Conservation (phyloP, 2,113 vertebrate genomes). For the Ptyas mucosa region DNA sequence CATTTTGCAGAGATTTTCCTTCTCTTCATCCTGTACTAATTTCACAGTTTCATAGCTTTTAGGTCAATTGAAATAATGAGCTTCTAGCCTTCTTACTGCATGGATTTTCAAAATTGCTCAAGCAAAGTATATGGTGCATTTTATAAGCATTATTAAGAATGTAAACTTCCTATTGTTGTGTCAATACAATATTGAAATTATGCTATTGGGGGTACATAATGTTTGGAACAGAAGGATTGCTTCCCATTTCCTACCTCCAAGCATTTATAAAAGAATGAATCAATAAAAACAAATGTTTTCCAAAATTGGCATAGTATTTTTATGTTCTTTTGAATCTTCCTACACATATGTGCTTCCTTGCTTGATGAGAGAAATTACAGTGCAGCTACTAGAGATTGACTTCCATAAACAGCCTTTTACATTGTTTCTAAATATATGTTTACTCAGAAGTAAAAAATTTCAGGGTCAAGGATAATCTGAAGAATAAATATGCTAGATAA, state of each 20-base stretch:
- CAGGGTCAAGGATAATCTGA: background rate
- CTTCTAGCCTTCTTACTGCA: constrained; percentile 1
- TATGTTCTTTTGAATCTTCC: constrained; percentile 4
- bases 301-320: constrained; percentile 16
- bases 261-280: constrained; percentile 24
- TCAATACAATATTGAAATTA: constrained; percentile 32
- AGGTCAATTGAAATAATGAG: constrained; percentile 4
- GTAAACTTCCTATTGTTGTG: constrained; percentile 42
- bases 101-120: constrained; percentile 42
- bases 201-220: constrained; percentile 19
- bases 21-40: background rate
- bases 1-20: background rate
- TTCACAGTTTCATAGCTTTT: background rate
- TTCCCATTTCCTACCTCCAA: background rate
- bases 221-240: constrained; percentile 27
- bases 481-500: background rate
- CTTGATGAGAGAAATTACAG: constrained; percentile 29
- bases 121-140: constrained; percentile 35
- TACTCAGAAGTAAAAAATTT: background rate
- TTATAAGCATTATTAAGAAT: constrained; percentile 54
- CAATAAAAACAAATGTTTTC: constrained; percentile 24
- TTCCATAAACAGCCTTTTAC: constrained; percentile 25
- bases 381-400: constrained; percentile 21
- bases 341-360: constrained; percentile 2
- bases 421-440: background rate